phyloP scores from a whole-genome alignment of 2,113 vertebrate genomes.

The Acinonyx jubatus region DNA sequence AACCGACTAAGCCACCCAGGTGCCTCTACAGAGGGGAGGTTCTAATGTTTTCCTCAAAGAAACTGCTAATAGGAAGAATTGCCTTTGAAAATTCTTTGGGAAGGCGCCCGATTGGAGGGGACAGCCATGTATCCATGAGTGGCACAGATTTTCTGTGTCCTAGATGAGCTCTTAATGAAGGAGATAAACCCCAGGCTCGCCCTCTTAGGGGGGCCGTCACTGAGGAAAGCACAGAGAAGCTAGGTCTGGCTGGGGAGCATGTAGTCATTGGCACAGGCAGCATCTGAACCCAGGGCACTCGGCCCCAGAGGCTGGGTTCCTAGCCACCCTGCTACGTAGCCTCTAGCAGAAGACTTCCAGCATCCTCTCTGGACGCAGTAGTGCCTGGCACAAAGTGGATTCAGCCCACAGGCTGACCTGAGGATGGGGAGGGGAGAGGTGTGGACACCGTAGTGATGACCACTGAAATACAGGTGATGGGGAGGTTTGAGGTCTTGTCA shows the following conservation, averaged over 20 bases:
- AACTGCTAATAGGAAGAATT: background rate
- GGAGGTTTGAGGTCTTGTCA: accelerated
- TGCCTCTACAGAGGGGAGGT: background rate
- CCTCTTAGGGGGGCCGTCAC: accelerated
- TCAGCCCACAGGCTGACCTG: background rate
- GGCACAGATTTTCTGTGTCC: background rate
- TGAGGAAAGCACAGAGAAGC: background rate
- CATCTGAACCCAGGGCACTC: background rate
- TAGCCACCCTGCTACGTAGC: background rate
- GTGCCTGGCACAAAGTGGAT: background rate
- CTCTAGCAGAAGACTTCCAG: background rate
- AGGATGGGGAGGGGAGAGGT: too few species aligned
- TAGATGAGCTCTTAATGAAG: background rate
- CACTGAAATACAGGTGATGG: background rate
- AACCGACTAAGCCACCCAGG: too few species aligned
- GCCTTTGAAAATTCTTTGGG: background rate
- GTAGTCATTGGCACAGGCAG: background rate
- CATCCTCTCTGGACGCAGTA: background rate
- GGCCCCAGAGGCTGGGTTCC: background rate
- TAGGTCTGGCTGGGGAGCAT: background rate
- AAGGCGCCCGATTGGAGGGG: background rate
- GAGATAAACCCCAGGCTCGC: background rate
- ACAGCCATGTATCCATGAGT: background rate
- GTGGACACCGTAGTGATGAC: background rate
- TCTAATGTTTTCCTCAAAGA: background rate